Conservation (phyloP, 2,797 vertebrate genomes). For the Merluccius polli region DNA sequence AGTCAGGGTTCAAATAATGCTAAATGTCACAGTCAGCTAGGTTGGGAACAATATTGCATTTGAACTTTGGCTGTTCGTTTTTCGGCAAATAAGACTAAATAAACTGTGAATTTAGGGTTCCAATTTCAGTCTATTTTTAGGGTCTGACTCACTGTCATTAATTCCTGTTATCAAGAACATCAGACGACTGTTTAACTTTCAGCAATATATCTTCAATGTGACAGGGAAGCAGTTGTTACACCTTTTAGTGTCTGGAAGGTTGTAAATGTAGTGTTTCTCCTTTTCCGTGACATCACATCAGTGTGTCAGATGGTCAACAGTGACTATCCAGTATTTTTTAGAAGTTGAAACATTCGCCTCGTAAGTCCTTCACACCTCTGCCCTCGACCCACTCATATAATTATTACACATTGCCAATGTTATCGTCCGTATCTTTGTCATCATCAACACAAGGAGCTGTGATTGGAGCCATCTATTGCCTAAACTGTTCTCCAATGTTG, state of each 20-base stretch:
- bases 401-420: neutral
- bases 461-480: conserved; percentile 64
- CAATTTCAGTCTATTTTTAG: conserved; percentile 8
- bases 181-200: conserved; percentile 64
- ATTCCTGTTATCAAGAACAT: conserved; percentile 48
- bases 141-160: conserved; percentile 45
- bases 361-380: neutral
- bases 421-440: neutral
- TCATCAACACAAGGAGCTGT: conserved; percentile 8
- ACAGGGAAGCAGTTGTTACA: conserved; percentile 53
- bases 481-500: conserved; percentile 46
- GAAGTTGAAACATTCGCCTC: too few species aligned
- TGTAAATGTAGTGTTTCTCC: conserved; percentile 44
- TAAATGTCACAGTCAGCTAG: conserved; percentile 34
- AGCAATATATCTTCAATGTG: conserved; percentile 70
- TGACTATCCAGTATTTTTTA: neutral
- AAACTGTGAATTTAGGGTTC: conserved; percentile 56
- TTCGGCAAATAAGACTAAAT: conserved; percentile 41
- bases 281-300: conserved; percentile 30
- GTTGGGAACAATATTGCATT: conserved; percentile 25
- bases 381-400: neutral
- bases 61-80: conserved; percentile 29
- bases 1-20: conserved; percentile 31
- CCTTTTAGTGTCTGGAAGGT: conserved; percentile 49
- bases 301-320: conserved; percentile 32